Conservation (phyloP, 35 echinoderm and acorn worm species). For the Lytechinus pictus region DNA sequence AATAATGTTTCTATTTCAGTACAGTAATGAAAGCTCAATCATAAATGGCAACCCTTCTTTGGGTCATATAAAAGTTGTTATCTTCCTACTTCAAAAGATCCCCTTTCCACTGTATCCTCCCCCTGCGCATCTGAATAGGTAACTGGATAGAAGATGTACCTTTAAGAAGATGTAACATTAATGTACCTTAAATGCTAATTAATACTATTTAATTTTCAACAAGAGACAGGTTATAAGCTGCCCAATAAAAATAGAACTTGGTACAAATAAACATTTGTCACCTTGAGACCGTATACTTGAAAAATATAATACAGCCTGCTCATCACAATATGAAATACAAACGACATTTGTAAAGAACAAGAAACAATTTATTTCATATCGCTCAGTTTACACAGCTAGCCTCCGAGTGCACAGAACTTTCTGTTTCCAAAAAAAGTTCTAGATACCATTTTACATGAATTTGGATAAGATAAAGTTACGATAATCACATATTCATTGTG, state of each 20-base stretch:
- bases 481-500: not conserved
- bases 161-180: no score
- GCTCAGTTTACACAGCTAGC: not conserved
- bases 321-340: conserved; percentile 5
- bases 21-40: not conserved
- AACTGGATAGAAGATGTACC: no score
- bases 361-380: not conserved
- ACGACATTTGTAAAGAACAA: not conserved
- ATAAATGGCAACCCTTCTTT: not conserved
- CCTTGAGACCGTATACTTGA: not conserved
- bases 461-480: not conserved
- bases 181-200: no score
- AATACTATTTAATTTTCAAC: no score
- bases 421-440: not conserved
- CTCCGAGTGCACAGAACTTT: not conserved
- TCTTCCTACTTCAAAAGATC: no score
- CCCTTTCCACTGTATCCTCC: no score
- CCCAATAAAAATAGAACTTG: no score
- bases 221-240: no score
- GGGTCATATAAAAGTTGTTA: no score
- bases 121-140: no score
- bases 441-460: not conserved
- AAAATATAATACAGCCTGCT: not conserved
- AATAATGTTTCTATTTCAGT: not conserved
- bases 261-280: not conserved